Conservation (phyloP, 2,888 invertebrate species). For the Eilema sororculum region DNA sequence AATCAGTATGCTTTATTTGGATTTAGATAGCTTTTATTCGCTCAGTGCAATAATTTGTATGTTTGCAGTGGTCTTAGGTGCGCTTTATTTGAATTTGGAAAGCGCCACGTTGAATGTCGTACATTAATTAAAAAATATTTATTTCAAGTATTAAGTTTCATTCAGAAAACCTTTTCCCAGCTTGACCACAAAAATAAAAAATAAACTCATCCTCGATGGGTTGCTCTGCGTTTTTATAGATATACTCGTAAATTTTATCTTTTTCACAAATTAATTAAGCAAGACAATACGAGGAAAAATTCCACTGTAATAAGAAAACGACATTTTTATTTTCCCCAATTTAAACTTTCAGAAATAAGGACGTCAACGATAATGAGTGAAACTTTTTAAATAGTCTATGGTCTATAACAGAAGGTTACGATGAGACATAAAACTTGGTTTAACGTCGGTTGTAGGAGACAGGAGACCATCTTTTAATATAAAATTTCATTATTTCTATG, state of each 20-base stretch:
- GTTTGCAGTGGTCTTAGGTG: no score
- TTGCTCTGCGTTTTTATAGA: background rate
- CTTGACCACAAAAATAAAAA: background rate
- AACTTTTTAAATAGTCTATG: constrained; percentile 52
- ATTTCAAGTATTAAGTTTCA: no score
- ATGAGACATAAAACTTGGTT: constrained; percentile 29
- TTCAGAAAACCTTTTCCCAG: no score
- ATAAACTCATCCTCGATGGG: background rate
- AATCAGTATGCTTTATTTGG: no score
- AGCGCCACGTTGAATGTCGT: no score
- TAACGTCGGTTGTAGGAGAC: constrained; percentile 20
- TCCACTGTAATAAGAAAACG: background rate
- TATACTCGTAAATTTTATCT: background rate
- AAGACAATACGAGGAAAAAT: constrained; percentile 2
- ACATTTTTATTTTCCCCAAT: constrained; percentile 25
- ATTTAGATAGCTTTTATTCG: no score
- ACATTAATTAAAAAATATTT: no score
- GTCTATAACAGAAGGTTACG: constrained; percentile 42
- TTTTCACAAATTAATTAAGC: background rate
- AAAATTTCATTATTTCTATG: background rate
- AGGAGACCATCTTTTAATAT: background rate
- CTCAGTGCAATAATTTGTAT: no score
- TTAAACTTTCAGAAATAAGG: constrained; percentile 40
- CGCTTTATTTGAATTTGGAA: background rate
- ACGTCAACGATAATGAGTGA: constrained; percentile 33